phyloP scores from a whole-genome alignment of 2,797 vertebrate genomes.

The Spinus olivaceus region DNA sequence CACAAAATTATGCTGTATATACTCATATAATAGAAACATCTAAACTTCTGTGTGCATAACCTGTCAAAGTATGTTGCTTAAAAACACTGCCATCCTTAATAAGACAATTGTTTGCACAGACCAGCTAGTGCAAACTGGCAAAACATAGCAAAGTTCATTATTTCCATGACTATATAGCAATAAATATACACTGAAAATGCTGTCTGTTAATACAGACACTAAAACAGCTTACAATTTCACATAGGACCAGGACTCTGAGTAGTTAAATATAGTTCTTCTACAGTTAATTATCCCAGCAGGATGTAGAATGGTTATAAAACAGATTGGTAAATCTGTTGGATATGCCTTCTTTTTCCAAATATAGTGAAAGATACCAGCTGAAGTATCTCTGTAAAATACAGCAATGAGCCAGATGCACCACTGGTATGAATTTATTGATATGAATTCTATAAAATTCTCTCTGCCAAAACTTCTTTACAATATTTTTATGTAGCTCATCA shows the following conservation, averaged over 20 bases:
- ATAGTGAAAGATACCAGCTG: slow-evolving; percentile 30
- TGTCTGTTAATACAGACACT: background rate
- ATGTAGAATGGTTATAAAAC: slow-evolving; percentile 17
- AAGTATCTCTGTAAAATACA: slow-evolving; percentile 10
- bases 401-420: background rate
- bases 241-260: background rate
- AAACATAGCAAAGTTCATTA: background rate
- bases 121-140: background rate
- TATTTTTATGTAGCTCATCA: background rate
- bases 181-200: background rate
- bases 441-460: background rate
- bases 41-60: background rate
- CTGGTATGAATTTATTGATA: background rate
- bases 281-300: slow-evolving; percentile 44
- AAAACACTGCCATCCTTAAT: background rate
- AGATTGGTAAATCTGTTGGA: slow-evolving; percentile 41
- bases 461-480: background rate
- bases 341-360: slow-evolving; percentile 42
- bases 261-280: slow-evolving; percentile 42
- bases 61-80: background rate
- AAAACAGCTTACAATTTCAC: slow-evolving; percentile 19
- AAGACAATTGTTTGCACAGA: background rate
- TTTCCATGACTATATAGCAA: background rate
- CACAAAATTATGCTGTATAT: background rate
- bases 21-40: background rate